Percentiles rank a stretch among this genome's conserved stretches.
phyloP scores from a whole-genome alignment of 2,888 invertebrate genomes.

The Cheilosia soror region DNA sequence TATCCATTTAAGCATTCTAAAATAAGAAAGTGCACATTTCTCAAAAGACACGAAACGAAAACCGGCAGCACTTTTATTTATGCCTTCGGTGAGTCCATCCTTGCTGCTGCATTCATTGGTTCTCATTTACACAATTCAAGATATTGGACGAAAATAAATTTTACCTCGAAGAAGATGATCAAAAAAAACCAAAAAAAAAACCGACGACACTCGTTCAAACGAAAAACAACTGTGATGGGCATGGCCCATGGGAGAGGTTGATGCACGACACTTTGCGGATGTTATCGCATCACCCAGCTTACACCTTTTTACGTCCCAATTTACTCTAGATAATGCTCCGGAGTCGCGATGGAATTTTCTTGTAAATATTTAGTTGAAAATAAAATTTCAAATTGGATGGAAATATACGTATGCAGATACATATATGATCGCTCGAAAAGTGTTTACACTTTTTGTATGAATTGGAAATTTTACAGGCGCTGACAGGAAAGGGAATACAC shows the following conservation, averaged over 20 bases:
- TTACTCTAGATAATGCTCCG: constrained; percentile 41
- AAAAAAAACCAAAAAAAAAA: constrained; percentile 10
- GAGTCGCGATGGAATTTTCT: constrained; percentile 20
- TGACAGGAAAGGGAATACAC: background rate
- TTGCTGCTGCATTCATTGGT: constrained; percentile 11
- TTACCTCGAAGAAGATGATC: constrained; percentile 18
- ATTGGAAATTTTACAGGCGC: constrained; percentile 4
- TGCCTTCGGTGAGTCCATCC: constrained; percentile 17
- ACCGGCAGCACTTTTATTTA: constrained; percentile 5
- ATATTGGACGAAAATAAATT: constrained; percentile 50
- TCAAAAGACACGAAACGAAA: constrained; percentile 1
- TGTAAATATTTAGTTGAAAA: constrained; percentile 16
- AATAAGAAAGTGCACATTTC: constrained; percentile 41
- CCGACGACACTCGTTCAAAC: background rate
- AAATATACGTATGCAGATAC: background rate
- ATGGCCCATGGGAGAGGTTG: constrained; percentile 38
- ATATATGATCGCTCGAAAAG: too few species aligned
- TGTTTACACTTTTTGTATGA: background rate
- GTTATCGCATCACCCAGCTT: constrained; percentile 33
- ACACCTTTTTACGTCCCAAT: constrained; percentile 55
- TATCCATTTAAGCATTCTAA: constrained; percentile 31
- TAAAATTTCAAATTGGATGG: constrained; percentile 22
- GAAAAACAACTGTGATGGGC: constrained; percentile 25
- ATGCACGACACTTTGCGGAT: constrained; percentile 64
- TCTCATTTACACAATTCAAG: constrained; percentile 35